Evolutionary conservation across 2,113 vertebrate species (phyloP).

Genomic region (Pseudolaguvia tuberculata): DNA sequence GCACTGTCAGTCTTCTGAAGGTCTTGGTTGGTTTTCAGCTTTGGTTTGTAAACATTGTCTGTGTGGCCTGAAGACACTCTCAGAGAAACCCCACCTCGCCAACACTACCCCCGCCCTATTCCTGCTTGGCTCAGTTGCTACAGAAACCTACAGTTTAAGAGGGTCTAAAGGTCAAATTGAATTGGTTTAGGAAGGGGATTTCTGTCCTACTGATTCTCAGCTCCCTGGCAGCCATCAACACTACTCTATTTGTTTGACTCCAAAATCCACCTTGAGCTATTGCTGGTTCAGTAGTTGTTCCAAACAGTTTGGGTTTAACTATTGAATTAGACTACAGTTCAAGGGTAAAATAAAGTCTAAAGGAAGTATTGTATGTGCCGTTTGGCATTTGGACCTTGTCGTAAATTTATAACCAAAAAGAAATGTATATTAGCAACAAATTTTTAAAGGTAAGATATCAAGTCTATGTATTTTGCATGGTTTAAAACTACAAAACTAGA

Average conservation of each 20-base stretch:
- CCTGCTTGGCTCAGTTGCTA: constrained; percentile 30
- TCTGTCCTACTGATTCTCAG: constrained; percentile 40
- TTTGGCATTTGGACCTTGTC: neutral
- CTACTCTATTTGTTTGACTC: constrained; percentile 39
- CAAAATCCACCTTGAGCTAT: constrained; percentile 30
- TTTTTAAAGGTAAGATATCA: too few relatives aligned
- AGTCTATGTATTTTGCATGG: neutral
- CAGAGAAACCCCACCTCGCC: neutral
- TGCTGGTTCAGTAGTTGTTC: constrained; percentile 26
- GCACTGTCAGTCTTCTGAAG: neutral
- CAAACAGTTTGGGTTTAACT: constrained; percentile 14
- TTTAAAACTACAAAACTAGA: neutral
- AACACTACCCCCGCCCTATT: neutral
- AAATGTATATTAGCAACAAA: neutral
- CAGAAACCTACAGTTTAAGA: constrained; percentile 39
- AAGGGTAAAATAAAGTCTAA: neutral
- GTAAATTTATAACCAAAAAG: too few relatives aligned
- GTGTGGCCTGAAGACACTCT: constrained; percentile 37
- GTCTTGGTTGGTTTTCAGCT: constrained; percentile 24
- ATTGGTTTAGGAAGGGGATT: constrained; percentile 39
- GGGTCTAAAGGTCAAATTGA: constrained; percentile 45
- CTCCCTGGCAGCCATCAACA: constrained; percentile 40
- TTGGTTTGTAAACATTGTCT: constrained; percentile 21
- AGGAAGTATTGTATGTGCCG: neutral
- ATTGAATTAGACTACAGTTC: constrained; percentile 16